Base-by-base conservation (phyloP, 2,888 invertebrate species). In the Drosophila villosipedis region DNA sequence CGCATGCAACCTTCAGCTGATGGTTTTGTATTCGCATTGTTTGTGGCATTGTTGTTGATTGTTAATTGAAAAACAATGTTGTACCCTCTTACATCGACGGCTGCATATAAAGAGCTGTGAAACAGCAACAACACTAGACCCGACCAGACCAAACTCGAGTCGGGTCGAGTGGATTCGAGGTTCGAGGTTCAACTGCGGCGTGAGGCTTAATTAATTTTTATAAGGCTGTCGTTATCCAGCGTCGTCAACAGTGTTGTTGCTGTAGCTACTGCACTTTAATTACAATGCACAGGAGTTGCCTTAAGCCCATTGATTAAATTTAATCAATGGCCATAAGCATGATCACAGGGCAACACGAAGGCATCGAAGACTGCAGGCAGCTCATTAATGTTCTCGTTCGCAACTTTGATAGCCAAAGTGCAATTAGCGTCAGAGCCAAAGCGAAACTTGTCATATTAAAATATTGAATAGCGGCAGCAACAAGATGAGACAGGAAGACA, bases 41-140 rank as follows among this genome's bases (percentile, higher is more conserved):
- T 79, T 87, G 86, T 57, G 89, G 85, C 90, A 81, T 90, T 87
- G 90, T 86, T 87, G 90, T 80, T 83, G 84, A 87, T 84, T 84
- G 90, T 91, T 90, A 90, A 90, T 90, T 90, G 90, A 90, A 91
- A 91, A 91, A 91, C 91, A 89, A 90, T 90, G 91, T 89, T 84
- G 89, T 87, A 73, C 75, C 64, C 68, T 68, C 67, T 74, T 66
- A 54, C 69, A 60, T 71, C 66, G 66, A 64, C 78, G 64, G 67
- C 74, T 75, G 89, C 82, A 83, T 76, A 88, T 85, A 72, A 90
- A 89, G 84, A 83, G 78, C 84, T 84, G 89, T 71, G 80, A 88
- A 83, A 67, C 66, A 53, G 30, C 78, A 66, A 9, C 67, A 65
- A 41, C 41, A 28, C 22, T 10, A 49, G 30, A 28, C 35, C 37